These are phyloP conservation scores for Yponomeuta plumbellus DNA, from an alignment of 2,888 invertebrate genomes.

Conservation along the genomic window DNA sequence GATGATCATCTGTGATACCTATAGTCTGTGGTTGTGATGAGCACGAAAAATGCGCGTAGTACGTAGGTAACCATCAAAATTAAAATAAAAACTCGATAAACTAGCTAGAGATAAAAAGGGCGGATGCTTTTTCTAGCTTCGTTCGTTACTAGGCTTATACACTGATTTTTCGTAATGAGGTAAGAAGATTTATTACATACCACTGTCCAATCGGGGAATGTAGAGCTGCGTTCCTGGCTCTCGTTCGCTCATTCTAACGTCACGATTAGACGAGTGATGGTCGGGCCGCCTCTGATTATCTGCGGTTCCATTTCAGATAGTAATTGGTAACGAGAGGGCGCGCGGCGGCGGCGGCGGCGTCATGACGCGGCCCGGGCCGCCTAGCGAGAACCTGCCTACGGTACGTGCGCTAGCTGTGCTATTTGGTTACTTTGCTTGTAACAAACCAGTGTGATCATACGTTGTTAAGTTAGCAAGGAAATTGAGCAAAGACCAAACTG, in stretches of 20 bases:
- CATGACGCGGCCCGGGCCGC: slow-evolving; percentile 80
- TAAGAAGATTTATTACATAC: background rate
- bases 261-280: slow-evolving; percentile 13
- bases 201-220: no score
- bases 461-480: no score
- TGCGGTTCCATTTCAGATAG: slow-evolving; percentile 44
- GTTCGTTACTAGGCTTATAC: slow-evolving; percentile 10
- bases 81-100: no score
- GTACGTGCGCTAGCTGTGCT: slow-evolving; percentile 35
- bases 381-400: slow-evolving; percentile 83
- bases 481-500: no score
- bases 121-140: no score
- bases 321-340: slow-evolving; percentile 41
- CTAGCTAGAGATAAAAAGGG: no score
- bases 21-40: no score
- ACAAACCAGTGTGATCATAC: no score
- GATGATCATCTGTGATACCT: no score
- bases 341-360: slow-evolving; percentile 27
- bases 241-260: background rate
- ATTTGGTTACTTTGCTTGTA: no score
- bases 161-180: slow-evolving; percentile 13
- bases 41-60: no score
- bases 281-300: background rate
- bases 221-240: background rate
- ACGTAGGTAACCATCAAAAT: no score